phyloP scores from a whole-genome alignment of 2,888 invertebrate species.

The Lissocephala sabroskyi region DNA sequence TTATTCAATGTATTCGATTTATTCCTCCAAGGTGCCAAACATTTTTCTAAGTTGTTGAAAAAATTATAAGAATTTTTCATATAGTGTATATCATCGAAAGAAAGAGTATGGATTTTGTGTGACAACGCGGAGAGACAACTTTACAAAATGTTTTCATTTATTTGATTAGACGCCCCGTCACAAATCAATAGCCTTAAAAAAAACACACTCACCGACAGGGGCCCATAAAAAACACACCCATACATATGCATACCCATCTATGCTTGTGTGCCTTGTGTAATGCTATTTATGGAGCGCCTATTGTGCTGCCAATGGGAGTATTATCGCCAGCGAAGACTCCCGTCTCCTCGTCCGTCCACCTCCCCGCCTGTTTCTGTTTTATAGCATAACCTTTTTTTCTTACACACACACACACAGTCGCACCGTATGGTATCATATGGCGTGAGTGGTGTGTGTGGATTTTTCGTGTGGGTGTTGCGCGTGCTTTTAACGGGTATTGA shows the following conservation, averaged over 20 bases:
- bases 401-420: too few species aligned
- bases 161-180: conserved; percentile 46
- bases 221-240: conserved; percentile 36
- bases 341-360: too few species aligned
- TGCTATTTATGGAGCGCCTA: conserved; percentile 50
- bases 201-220: conserved; percentile 43
- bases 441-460: neutral
- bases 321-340: conserved; percentile 41
- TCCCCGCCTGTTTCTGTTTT: conserved; percentile 23
- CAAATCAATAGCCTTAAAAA: conserved; percentile 50
- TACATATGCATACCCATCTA: too few species aligned
- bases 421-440: too few species aligned
- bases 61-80: too few species aligned
- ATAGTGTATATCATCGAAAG: too few species aligned
- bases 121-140: too few species aligned
- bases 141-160: too few species aligned
- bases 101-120: too few species aligned
- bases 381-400: conserved; percentile 13
- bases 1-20: too few species aligned
- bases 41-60: too few species aligned
- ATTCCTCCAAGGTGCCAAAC: too few species aligned
- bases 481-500: conserved; percentile 65
- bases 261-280: conserved; percentile 11
- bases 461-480: conserved; percentile 53
- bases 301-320: conserved; percentile 59